Evolutionary conservation across 37 sponge, comb jelly and placozoan genomes (phyloP).

Genomic region (Geodia barretti): DNA sequence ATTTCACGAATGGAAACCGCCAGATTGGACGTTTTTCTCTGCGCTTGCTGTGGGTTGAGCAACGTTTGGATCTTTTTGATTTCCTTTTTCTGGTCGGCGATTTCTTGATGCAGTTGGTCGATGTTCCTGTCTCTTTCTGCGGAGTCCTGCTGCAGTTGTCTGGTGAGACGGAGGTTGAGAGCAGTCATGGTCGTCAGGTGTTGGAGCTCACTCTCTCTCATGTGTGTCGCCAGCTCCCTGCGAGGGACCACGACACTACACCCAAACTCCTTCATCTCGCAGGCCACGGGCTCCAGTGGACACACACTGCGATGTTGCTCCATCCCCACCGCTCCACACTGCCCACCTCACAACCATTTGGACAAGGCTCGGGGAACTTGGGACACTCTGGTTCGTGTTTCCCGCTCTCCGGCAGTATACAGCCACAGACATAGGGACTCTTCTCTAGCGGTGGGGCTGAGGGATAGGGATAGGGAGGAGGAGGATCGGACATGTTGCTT

Average conservation of each 20-base stretch:
- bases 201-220: constrained; percentile 7
- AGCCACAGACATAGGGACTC: no score
- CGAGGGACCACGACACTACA: constrained; percentile 22
- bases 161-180: constrained; percentile 6
- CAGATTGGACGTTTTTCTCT: no score
- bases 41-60: no score
- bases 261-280: constrained; percentile 31
- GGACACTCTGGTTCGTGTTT: constrained; percentile 19
- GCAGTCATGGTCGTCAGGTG: constrained; percentile 12
- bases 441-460: no score
- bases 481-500: no score
- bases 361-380: constrained; percentile 21
- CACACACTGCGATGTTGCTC: constrained; percentile 26
- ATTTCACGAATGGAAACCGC: no score
- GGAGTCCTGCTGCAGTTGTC: neutral
- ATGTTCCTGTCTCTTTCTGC: neutral
- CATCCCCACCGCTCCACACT: neutral
- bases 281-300: constrained; percentile 22
- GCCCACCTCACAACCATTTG: neutral
- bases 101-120: constrained; percentile 5
- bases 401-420: no score
- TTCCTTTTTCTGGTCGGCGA: neutral
- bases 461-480: no score
- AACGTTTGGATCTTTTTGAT: neutral
- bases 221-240: constrained; percentile 2